Conservation (phyloP, 2,113 vertebrate genomes). For the Neodon shergylaensis region DNA sequence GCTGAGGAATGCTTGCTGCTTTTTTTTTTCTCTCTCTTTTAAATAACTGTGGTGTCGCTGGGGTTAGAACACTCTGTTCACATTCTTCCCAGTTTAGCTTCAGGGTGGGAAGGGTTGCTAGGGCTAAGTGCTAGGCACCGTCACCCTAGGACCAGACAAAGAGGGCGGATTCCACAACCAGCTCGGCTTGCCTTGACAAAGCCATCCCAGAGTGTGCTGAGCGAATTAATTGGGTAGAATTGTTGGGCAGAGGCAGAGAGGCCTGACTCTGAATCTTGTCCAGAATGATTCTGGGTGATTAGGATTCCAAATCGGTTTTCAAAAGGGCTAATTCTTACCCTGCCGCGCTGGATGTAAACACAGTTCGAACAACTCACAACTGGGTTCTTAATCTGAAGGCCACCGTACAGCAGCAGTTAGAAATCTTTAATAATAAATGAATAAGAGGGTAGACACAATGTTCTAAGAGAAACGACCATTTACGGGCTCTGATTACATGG, state of each 20-base stretch:
- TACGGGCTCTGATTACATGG: conserved; percentile 49
- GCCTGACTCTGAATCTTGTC: conserved; percentile 58
- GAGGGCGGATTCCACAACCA: conserved; percentile 13
- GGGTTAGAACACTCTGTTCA: conserved; percentile 71
- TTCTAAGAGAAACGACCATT: conserved; percentile 58
- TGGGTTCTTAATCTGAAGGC: conserved; percentile 51
- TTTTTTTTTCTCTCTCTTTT: neutral
- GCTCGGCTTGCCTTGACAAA: conserved; percentile 57
- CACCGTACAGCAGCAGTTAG: conserved; percentile 44
- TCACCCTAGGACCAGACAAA: conserved; percentile 39
- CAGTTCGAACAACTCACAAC: conserved; percentile 22
- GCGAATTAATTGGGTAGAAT: conserved; percentile 52
- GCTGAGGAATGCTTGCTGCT: neutral
- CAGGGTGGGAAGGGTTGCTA: conserved; percentile 49
- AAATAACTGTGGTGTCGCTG: conserved; percentile 50
- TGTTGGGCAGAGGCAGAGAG: conserved; percentile 27
- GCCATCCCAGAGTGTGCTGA: conserved; percentile 30
- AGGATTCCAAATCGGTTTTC: conserved; percentile 42
- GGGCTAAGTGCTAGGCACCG: conserved; percentile 33
- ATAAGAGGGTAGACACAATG: conserved; percentile 13
- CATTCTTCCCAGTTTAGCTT: conserved; percentile 63
- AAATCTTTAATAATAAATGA: conserved; percentile 57
- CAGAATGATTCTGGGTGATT: conserved; percentile 37
- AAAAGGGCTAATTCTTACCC: conserved; percentile 49
- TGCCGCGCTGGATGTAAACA: neutral